Evolutionary conservation across 1,140 invertebrate genomes (phyloP).

Genomic region (Hirudo medicinalis): DNA sequence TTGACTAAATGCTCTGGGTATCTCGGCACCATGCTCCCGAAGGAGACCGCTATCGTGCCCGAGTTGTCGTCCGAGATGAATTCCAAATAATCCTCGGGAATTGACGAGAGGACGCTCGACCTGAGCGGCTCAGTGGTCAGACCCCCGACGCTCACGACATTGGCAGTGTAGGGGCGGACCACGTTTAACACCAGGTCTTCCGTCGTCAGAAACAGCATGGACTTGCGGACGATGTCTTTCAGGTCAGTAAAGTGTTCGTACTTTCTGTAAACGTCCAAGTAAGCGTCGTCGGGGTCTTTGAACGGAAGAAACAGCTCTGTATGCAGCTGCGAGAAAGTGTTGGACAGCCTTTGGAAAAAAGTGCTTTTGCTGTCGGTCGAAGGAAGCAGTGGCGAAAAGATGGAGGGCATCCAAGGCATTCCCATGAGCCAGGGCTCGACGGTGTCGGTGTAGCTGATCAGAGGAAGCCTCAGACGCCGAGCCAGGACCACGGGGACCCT

Average conservation of each 20-base stretch:
- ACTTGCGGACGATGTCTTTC: conserved; percentile 6
- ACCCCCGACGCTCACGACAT: conserved; percentile 11
- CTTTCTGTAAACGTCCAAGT: conserved; percentile 1
- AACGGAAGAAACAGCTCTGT: not conserved
- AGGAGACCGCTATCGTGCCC: conserved; percentile 3
- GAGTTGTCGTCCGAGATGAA: not conserved
- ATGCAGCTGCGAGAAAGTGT: not conserved
- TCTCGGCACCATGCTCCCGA: conserved; percentile 3
- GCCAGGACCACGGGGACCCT: not conserved
- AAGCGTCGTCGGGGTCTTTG: not conserved
- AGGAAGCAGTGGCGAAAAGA: not conserved
- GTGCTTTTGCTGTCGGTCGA: not conserved
- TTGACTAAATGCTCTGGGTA: not conserved
- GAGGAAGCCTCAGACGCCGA: not conserved
- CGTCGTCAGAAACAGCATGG: conserved; percentile 10
- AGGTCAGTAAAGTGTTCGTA: not conserved
- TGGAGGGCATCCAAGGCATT: conserved; percentile 10
- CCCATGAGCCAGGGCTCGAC: conserved; percentile 3
- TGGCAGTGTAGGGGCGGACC: not conserved
- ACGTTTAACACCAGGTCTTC: not conserved
- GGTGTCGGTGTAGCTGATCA: conserved; percentile 11
- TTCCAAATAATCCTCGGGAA: not conserved
- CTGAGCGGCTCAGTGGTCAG: not conserved
- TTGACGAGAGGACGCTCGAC: not conserved
- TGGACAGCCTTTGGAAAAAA: not conserved